Evolutionary conservation across 2,797 vertebrate genomes (phyloP).

Genomic region (Miichthys miiuy): DNA sequence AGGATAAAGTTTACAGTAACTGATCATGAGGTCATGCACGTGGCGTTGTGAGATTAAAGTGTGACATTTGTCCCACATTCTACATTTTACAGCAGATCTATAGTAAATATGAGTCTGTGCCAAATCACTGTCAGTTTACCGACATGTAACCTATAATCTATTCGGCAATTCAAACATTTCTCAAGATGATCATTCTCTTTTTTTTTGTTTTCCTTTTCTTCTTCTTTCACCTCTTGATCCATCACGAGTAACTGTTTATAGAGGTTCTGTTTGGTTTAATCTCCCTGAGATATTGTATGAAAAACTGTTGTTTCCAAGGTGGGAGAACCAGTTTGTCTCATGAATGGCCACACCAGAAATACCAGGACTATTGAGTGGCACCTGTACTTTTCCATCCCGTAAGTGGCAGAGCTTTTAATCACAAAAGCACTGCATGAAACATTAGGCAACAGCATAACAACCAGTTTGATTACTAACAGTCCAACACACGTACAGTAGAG

Average conservation of each 20-base stretch:
- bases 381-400: conserved; percentile 70
- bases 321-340: conserved; percentile 65
- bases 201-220: neutral
- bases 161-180: neutral
- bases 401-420: conserved; percentile 22
- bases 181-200: neutral
- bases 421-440: neutral
- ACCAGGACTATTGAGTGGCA: conserved; percentile 23
- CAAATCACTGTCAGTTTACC: neutral
- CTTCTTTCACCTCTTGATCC: neutral
- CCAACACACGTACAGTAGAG: neutral
- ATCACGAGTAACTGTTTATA: conserved; percentile 28
- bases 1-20: neutral
- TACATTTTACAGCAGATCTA: neutral
- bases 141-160: neutral
- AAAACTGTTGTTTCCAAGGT: conserved; percentile 48
- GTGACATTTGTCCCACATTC: neutral
- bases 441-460: conserved; percentile 19
- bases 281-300: conserved; percentile 17
- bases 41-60: neutral
- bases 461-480: conserved; percentile 15
- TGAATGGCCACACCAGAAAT: conserved; percentile 41
- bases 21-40: neutral
- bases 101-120: neutral
- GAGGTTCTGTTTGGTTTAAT: conserved; percentile 33